Conservation (phyloP, 1,140 invertebrate species). For the Adelges cooleyi region DNA sequence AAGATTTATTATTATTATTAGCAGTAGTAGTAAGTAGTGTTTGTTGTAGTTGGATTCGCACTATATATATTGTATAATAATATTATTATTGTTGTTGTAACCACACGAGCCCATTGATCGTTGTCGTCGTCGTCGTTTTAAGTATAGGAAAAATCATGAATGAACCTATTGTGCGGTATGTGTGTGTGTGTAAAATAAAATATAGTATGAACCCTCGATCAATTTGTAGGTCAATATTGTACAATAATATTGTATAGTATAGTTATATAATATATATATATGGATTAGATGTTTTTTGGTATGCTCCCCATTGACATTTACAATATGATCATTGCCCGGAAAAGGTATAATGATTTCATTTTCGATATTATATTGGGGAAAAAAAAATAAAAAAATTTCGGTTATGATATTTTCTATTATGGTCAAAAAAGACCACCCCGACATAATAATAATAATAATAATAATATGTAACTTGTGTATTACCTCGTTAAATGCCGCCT, state of each 20-base stretch:
- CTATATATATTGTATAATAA: too few species aligned
- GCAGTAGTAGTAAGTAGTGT: too few species aligned
- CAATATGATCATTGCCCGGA: neutral
- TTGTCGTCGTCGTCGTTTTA: neutral
- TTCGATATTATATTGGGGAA: too few species aligned
- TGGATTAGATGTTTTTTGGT: constrained; percentile 11
- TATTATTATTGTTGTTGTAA: neutral
- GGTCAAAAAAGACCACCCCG: constrained; percentile 18
- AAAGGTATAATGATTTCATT: too few species aligned
- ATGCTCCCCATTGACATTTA: constrained; percentile 7
- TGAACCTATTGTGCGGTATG: constrained; percentile 13
- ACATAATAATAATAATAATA: neutral
- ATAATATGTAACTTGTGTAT: neutral
- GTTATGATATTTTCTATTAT: too few species aligned
- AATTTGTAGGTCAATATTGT: constrained; percentile 25
- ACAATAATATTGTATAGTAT: too few species aligned
- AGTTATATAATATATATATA: neutral
- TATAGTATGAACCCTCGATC: neutral
- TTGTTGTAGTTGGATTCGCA: constrained; percentile 1
- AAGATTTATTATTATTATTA: too few species aligned
- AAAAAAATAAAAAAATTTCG: too few species aligned
- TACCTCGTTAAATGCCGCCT: constrained; percentile 20
- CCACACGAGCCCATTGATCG: constrained; percentile 12
- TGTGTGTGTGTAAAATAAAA: too few species aligned
- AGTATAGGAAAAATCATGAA: too few species aligned